Evolutionary conservation across 2,888 invertebrate species (phyloP).

Genomic region (Synanthedon andrenaeformis): DNA sequence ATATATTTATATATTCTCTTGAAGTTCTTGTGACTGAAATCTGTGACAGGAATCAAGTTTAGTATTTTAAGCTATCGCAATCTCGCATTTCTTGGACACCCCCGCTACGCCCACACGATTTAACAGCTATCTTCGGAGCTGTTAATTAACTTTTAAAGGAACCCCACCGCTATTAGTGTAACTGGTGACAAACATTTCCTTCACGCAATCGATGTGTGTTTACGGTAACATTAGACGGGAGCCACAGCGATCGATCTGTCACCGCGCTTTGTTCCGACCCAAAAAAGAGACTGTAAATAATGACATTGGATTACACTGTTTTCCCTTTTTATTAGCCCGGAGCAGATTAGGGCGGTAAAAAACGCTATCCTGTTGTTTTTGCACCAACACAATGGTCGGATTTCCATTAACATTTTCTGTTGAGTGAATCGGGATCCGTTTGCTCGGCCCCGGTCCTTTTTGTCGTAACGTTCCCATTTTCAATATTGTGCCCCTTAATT

Average conservation of each 20-base stretch:
- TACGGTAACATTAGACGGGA: background rate
- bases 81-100: no score
- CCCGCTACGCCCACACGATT: no score
- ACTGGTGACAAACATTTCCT: background rate
- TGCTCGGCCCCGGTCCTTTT: constrained; percentile 12
- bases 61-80: no score
- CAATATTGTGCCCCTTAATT: constrained; percentile 29
- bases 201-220: background rate
- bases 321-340: constrained; percentile 34
- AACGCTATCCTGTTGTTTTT: constrained; percentile 47
- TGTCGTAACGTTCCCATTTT: constrained; percentile 18
- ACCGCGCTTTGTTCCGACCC: constrained; percentile 17
- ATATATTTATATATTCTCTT: no score
- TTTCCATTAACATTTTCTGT: constrained; percentile 47
- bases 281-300: constrained; percentile 40
- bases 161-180: background rate
- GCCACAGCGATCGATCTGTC: constrained; percentile 16
- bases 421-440: constrained; percentile 25
- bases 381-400: constrained; percentile 32
- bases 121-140: no score
- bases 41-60: no score
- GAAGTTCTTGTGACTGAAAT: no score
- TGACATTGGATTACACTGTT: constrained; percentile 41
- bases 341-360: constrained; percentile 41
- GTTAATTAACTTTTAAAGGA: no score